A percentile compares a stretch with the other conserved stretches of the same genome.
These are phyloP conservation scores for Colistium nudipinnis DNA, from an alignment of 2,113 vertebrate species.

Conservation along the genomic window DNA sequence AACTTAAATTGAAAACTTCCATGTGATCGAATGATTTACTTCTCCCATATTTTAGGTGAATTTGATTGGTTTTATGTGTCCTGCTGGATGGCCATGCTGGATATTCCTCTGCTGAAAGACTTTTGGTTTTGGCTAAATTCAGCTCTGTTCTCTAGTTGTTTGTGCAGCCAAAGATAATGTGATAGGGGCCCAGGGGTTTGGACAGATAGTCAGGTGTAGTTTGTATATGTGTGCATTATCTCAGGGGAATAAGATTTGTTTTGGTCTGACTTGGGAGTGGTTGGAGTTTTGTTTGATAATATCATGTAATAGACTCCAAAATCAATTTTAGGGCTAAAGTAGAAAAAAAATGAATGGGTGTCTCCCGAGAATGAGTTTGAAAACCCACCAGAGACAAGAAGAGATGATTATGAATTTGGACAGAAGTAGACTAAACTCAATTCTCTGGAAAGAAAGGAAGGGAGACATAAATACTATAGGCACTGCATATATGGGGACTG, in stretches of 20 bases:
- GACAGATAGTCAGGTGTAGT: not conserved
- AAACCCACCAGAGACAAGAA: constrained; percentile 2
- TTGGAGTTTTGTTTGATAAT: constrained; percentile 36
- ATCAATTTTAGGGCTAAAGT: constrained; percentile 23
- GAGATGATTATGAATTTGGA: constrained; percentile 33
- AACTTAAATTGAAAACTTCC: no score
- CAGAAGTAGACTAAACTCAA: constrained; percentile 11
- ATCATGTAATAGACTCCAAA: constrained; percentile 10
- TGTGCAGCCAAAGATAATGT: not conserved
- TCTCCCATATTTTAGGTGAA: no score
- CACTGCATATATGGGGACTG: no score
- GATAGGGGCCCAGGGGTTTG: not conserved
- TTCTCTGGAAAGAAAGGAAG: not conserved
- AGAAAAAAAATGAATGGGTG: constrained; percentile 10
- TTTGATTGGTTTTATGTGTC: no score
- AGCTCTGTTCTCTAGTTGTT: not conserved
- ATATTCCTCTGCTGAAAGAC: not conserved
- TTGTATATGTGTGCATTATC: not conserved
- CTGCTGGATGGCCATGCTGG: no score
- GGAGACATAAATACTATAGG: not conserved
- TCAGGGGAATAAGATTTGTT: constrained; percentile 18
- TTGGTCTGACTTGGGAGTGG: constrained; percentile 5
- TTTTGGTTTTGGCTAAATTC: not conserved
- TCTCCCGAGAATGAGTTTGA: constrained; percentile 18
- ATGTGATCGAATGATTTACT: no score